phyloP scores from a whole-genome alignment of 2,113 vertebrate species.

The Datnioides undecimradiatus region DNA sequence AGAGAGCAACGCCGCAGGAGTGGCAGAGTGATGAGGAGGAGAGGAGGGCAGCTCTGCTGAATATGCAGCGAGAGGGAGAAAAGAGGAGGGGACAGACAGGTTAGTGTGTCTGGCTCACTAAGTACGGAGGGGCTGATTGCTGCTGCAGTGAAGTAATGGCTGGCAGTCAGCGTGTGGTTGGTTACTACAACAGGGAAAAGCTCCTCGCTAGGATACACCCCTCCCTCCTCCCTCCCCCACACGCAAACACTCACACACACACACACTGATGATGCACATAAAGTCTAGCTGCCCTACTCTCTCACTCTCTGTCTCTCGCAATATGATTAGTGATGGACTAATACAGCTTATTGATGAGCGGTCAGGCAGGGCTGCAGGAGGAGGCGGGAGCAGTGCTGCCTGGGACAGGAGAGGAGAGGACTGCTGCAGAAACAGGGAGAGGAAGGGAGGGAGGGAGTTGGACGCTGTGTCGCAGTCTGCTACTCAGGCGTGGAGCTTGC shows the following conservation, averaged over 20 bases:
- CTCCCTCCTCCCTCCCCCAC: constrained; percentile 54
- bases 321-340: constrained; percentile 71
- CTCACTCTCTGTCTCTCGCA: constrained; percentile 44
- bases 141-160: constrained; percentile 84
- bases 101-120: constrained; percentile 75
- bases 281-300: constrained; percentile 42
- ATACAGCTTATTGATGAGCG: constrained; percentile 75
- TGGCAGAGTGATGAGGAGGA: constrained; percentile 75
- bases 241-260: constrained; percentile 25
- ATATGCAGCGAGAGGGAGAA: constrained; percentile 65
- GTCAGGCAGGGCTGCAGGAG: constrained; percentile 55
- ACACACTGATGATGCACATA: constrained; percentile 53
- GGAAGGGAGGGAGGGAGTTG: constrained; percentile 42
- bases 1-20: constrained; percentile 76
- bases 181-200: constrained; percentile 81
- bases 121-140: constrained; percentile 61
- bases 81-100: constrained; percentile 79
- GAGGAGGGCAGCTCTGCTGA: constrained; percentile 75
- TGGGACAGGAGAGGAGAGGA: constrained; percentile 65
- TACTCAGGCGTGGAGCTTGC: constrained; percentile 47
- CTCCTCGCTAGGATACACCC: constrained; percentile 75
- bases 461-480: constrained; percentile 77
- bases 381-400: constrained; percentile 45
- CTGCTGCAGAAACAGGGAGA: constrained; percentile 64
- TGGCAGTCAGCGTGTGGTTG: constrained; percentile 67